Percentiles rank a stretch among this genome's conserved stretches.
phyloP scores from a whole-genome alignment of 2,797 vertebrate genomes.

The Vireo griseus region DNA sequence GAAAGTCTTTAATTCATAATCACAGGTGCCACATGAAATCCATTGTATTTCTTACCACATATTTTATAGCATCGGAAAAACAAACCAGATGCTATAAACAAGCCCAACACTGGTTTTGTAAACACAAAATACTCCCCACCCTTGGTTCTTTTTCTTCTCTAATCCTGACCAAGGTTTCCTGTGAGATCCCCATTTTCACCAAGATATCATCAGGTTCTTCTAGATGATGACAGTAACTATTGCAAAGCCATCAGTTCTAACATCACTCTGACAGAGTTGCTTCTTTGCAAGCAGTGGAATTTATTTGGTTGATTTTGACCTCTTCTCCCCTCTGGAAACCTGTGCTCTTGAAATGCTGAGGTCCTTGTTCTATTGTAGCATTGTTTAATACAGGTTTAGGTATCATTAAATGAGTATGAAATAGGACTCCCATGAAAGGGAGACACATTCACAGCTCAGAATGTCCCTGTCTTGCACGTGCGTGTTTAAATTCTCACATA shows the following conservation, averaged over 20 bases:
- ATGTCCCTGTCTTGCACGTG: neutral
- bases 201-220: neutral
- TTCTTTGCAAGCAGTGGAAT: neutral
- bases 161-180: neutral
- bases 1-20: neutral
- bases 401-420: neutral
- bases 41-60: neutral
- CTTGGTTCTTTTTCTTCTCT: neutral
- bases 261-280: neutral
- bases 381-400: neutral
- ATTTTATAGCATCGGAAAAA: neutral
- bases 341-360: neutral
- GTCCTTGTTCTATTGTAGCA: neutral
- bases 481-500: neutral
- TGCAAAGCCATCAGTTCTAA: neutral
- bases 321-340: neutral
- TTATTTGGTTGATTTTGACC: neutral
- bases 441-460: neutral
- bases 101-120: neutral
- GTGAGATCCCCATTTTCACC: neutral
- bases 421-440: neutral
- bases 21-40: neutral
- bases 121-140: neutral
- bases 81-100: neutral
- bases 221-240: neutral